Percentiles rank a stretch among this genome's conserved stretches.
Conservation (phyloP, 2,113 vertebrate species). For the Promerops cafer region DNA sequence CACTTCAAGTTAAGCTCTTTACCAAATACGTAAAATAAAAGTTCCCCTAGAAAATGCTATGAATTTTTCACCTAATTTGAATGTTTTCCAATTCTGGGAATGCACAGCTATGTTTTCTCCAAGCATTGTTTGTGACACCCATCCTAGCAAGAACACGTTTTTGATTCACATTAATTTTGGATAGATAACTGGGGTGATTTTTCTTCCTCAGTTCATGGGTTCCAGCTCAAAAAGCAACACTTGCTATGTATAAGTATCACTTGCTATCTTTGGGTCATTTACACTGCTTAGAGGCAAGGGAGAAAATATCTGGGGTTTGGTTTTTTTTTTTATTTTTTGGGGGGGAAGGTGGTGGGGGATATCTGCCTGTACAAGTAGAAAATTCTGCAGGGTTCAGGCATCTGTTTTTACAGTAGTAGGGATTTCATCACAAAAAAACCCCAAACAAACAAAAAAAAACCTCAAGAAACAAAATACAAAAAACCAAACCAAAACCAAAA, state of each 20-base stretch:
- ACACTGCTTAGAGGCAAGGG: background rate
- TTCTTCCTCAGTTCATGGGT: background rate
- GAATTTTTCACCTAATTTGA: background rate
- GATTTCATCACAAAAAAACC: background rate
- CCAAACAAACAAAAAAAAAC: background rate
- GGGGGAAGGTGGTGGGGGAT: rapidly evolving
- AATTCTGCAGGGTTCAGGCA: background rate
- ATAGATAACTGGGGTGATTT: background rate
- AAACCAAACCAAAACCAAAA: background rate
- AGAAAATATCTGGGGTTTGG: background rate
- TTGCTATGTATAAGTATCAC: background rate
- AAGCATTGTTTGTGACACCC: background rate
- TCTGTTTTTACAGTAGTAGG: background rate
- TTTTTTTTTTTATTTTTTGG: background rate
- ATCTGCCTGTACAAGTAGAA: background rate
- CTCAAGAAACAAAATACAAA: background rate
- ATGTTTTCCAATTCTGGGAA: background rate
- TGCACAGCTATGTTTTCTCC: background rate
- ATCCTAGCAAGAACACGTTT: background rate
- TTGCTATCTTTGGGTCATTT: background rate
- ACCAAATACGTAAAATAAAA: background rate
- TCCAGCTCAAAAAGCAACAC: background rate
- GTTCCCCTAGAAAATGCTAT: background rate
- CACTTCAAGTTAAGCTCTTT: background rate
- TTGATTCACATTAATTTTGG: background rate